A percentile compares a stretch with the other conserved stretches of the same genome.
Conservation (phyloP, 2,888 invertebrate species). For the Cartodere bifasciata region DNA sequence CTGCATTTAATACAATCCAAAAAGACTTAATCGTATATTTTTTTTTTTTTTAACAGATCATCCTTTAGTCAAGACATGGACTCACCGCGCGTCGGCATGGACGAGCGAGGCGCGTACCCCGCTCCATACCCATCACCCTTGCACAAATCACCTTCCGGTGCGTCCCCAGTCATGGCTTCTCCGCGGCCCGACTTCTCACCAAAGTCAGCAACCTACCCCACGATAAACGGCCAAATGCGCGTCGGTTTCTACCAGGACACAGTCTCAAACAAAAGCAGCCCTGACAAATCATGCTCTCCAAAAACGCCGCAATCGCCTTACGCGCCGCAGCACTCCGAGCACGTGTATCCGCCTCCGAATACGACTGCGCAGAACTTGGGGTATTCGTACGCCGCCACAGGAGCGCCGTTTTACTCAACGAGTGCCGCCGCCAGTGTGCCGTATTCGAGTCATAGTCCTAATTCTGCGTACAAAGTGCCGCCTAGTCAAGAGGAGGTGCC, state of each 20-base stretch:
- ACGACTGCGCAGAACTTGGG: slow-evolving; percentile 34
- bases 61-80: slow-evolving; percentile 68
- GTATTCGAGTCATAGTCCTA: too few relatives aligned
- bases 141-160: slow-evolving; percentile 56
- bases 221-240: slow-evolving; percentile 69
- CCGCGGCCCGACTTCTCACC: slow-evolving; percentile 57
- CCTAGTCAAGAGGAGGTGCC: too few relatives aligned
- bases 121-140: slow-evolving; percentile 62
- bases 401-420: too few relatives aligned
- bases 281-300: slow-evolving; percentile 73
- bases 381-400: slow-evolving; percentile 29
- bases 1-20: too few relatives aligned
- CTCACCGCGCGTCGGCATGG: slow-evolving; percentile 52
- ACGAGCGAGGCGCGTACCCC: slow-evolving; percentile 49
- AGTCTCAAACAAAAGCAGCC: slow-evolving; percentile 70
- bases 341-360: slow-evolving; percentile 46
- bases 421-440: too few relatives aligned
- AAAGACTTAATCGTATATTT: too few relatives aligned
- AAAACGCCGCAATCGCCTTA: slow-evolving; percentile 49
- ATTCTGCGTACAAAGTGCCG: too few relatives aligned
- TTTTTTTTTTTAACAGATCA: too few relatives aligned
- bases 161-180: slow-evolving; percentile 51
- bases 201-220: slow-evolving; percentile 53
- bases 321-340: slow-evolving; percentile 41
- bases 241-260: slow-evolving; percentile 85